Evolutionary conservation across 1,140 invertebrate genomes (phyloP).

Genomic region (Euura saliciscinereae): DNA sequence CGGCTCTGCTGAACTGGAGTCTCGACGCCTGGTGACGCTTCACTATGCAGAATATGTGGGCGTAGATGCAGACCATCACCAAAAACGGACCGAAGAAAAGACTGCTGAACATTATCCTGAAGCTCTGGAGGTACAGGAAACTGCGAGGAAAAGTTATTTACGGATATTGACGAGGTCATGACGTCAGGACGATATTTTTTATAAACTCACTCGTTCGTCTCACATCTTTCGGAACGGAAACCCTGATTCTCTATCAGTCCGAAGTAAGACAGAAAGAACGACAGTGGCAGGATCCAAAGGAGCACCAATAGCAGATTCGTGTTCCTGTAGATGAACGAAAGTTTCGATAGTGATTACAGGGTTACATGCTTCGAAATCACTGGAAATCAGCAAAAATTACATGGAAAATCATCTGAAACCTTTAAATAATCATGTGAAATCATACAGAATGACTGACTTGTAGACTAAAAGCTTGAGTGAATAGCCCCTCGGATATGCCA

Average conservation of each 20-base stretch:
- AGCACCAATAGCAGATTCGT: constrained; percentile 55
- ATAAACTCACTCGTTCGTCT: constrained; percentile 34
- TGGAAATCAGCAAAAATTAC: background rate
- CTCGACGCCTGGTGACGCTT: constrained; percentile 59
- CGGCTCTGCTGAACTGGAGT: constrained; percentile 48
- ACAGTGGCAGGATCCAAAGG: constrained; percentile 63
- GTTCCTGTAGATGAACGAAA: constrained; percentile 30
- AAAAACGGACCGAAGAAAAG: constrained; percentile 60
- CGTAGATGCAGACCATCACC: constrained; percentile 65
- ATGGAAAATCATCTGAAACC: too few relatives aligned
- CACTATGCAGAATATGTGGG: constrained; percentile 66
- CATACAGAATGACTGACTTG: too few relatives aligned
- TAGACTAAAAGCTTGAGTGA: too few relatives aligned
- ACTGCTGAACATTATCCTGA: constrained; percentile 57
- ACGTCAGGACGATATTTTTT: background rate
- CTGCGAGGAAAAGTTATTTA: constrained; percentile 32
- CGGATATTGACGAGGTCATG: background rate
- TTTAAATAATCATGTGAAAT: too few relatives aligned
- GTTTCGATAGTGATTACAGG: too few relatives aligned
- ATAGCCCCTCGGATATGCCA: too few relatives aligned
- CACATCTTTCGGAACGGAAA: constrained; percentile 46
- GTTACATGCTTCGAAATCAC: too few relatives aligned
- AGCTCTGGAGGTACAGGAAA: constrained; percentile 54
- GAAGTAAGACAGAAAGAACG: constrained; percentile 63
- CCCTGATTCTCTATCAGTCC: constrained; percentile 53